Evolutionary conservation across 2,888 invertebrate genomes (phyloP).

Genomic region (Melanargia galathea): DNA sequence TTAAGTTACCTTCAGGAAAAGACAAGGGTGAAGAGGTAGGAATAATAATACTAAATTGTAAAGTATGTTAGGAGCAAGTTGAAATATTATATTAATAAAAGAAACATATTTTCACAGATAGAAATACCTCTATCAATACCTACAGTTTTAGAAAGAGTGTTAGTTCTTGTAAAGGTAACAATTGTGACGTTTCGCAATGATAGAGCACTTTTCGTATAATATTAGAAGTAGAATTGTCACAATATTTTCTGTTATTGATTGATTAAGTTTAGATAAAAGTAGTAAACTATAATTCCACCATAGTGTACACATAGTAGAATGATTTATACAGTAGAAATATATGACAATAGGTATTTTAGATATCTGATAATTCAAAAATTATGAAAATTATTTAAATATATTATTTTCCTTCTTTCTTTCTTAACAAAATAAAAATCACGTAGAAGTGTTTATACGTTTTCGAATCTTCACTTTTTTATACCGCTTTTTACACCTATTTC

Average conservation of each 20-base stretch:
- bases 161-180: conserved; percentile 66
- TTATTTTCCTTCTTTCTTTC: background rate
- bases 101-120: conserved; percentile 58
- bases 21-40: conserved; percentile 47
- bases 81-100: conserved; percentile 22
- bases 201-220: background rate
- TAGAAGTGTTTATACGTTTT: conserved; percentile 23
- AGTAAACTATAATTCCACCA: background rate
- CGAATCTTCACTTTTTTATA: conserved; percentile 22
- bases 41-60: conserved; percentile 13
- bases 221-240: too few relatives aligned
- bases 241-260: background rate
- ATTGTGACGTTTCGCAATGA: conserved; percentile 15
- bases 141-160: conserved; percentile 57
- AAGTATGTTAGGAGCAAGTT: background rate
- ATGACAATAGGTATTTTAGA: background rate
- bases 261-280: background rate
- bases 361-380: background rate
- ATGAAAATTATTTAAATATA: background rate
- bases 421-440: conserved; percentile 20
- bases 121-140: conserved; percentile 48
- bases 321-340: too few relatives aligned
- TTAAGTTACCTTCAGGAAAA: conserved; percentile 71
- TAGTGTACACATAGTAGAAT: background rate
- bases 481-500: conserved; percentile 42